phyloP scores from a whole-genome alignment of 2,888 invertebrate genomes.

The Drosophila mettleri region DNA sequence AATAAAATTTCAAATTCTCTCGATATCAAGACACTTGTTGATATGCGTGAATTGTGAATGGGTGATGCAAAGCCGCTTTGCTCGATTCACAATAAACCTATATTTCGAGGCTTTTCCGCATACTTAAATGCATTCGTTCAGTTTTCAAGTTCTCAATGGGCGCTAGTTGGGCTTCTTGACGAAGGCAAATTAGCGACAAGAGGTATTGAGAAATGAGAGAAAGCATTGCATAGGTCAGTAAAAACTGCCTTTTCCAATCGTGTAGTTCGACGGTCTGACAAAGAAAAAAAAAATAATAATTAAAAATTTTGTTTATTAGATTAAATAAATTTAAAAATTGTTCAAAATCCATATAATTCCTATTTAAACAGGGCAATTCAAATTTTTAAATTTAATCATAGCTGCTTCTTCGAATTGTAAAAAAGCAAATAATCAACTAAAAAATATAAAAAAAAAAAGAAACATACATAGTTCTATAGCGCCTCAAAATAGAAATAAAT shows the following conservation, averaged over 20 bases:
- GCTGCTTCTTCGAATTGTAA: too few relatives aligned
- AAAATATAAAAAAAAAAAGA: too few relatives aligned
- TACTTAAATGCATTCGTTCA: conserved; percentile 26
- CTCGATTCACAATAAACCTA: conserved; percentile 4
- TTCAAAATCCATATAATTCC: not conserved
- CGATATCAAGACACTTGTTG: conserved; percentile 4
- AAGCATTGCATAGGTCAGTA: conserved; percentile 44
- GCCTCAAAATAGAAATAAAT: not conserved
- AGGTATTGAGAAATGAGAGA: conserved; percentile 50
- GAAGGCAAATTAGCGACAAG: conserved; percentile 50
- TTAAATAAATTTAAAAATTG: not conserved
- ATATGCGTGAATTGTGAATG: conserved; percentile 4
- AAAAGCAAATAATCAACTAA: too few relatives aligned
- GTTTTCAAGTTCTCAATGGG: conserved; percentile 58
- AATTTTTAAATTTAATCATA: too few relatives aligned
- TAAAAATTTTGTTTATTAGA: not conserved
- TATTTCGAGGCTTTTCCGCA: conserved; percentile 6
- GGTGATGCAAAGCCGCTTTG: conserved; percentile 30
- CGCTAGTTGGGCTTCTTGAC: conserved; percentile 57
- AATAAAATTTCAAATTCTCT: not conserved
- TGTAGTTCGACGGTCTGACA: conserved; percentile 32
- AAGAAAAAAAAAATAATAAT: not conserved
- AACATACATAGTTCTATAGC: too few relatives aligned
- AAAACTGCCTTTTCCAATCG: conserved; percentile 32
- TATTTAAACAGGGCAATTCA: not conserved